Evolutionary conservation across 1,140 invertebrate genomes (phyloP).

Genomic region (Acyrthosiphon pisum): DNA sequence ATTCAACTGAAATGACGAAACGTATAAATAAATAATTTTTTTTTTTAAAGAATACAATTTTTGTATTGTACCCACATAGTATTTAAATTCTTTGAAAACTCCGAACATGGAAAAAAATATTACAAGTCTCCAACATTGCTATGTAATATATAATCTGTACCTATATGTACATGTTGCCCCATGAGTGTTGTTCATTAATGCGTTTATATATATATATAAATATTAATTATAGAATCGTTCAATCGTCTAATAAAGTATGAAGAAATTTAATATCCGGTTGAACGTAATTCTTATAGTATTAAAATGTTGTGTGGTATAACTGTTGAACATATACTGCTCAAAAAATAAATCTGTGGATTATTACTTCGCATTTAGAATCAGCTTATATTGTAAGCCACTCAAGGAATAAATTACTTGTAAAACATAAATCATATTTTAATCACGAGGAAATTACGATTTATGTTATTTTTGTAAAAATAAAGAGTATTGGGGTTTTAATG

Average conservation of each 20-base stretch:
- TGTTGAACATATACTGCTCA: neutral
- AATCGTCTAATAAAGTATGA: neutral
- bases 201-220: neutral
- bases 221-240: neutral
- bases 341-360: conserved; percentile 15
- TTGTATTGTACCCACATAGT: neutral
- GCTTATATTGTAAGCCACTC: neutral
- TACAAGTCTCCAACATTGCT: neutral
- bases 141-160: neutral
- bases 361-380: conserved; percentile 13
- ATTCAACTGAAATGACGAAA: neutral
- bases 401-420: neutral
- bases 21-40: neutral
- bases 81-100: neutral
- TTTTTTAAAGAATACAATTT: neutral
- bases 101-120: neutral
- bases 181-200: neutral
- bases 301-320: neutral
- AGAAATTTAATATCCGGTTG: conserved; percentile 32
- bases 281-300: neutral
- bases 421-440: conserved; percentile 36
- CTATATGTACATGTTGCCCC: neutral
- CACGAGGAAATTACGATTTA: neutral
- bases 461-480: neutral
- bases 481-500: neutral